Evolutionary conservation across 2,113 vertebrate species (phyloP), one percentile per base, ranked within the genome.

Genomic region (Ranitomeya variabilis): DNA sequence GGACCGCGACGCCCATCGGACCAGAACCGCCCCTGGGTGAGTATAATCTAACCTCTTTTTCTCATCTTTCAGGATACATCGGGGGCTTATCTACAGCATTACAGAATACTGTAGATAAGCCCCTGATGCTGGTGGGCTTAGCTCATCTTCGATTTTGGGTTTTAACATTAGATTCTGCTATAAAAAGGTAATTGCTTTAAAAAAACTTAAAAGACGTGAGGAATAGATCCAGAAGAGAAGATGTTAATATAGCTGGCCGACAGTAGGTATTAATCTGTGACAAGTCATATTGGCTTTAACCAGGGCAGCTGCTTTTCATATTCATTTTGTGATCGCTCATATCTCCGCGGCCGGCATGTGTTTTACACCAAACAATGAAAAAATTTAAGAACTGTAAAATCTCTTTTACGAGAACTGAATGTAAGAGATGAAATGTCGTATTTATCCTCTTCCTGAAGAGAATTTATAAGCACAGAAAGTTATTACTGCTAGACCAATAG

Each of bases 351-450:
- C 86, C n/a, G 64, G 64, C 19, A 78, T 21, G 12, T 79, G 60
- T 81, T 80, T 87, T 59, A 87, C 26, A 87, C 66, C n/a, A 37
- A 71, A 81, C 78, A 81, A 52, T 59, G 79, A 87, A 87, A 87
- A 80, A 81, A 87, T 87, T 81, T 87, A 87, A 82, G 86, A 81
- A 87, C 54, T 82, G 79, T 87, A 87, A 87, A 87, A 87, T 87
- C 54, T 87, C 67, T 87, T 87, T 87, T 87, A 87, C 80, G 86
- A 71, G 79, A 82, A 37, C 54, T 37, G 78, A 55, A 87, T 87
- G 60, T 73, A 87, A 67, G 54, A 87, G 55, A 80, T 87, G 64
- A 87, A 79, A 87, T 55, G 82, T 84, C 51, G 78, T 81, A 81
- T 87, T 87, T 87, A 87, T 87, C 62, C 84, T 69, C 51, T 71